A percentile compares a stretch with the other conserved stretches of the same genome.
Conservation (phyloP, 1,140 invertebrate species). For the Chrysopa pallens region DNA sequence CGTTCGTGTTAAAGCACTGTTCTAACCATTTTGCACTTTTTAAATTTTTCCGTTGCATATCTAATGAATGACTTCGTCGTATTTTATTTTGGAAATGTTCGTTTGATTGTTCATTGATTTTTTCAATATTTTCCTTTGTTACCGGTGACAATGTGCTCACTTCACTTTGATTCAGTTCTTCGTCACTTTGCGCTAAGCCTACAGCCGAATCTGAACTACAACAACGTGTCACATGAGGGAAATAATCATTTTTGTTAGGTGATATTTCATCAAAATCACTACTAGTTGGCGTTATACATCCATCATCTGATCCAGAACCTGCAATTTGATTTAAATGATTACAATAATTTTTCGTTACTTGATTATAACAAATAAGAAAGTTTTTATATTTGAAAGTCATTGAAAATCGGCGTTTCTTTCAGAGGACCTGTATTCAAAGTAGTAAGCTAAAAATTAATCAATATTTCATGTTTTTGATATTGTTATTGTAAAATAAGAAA, state of each 20-base stretch:
- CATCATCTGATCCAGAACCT: not conserved
- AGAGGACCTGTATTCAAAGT: not conserved
- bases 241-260: not conserved
- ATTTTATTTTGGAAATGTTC: not conserved
- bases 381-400: not conserved
- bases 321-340: not conserved
- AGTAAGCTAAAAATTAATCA: too few relatives aligned
- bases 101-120: conserved; percentile 1
- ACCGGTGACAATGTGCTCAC: conserved; percentile 1
- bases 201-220: conserved; percentile 33
- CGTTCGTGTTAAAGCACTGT: conserved; percentile 12
- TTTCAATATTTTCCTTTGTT: not conserved
- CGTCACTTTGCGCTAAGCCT: conserved; percentile 25
- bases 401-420: not conserved
- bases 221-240: conserved; percentile 17
- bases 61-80: conserved; percentile 8
- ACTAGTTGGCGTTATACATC: not conserved
- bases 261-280: not conserved
- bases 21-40: not conserved
- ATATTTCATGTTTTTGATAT: too few relatives aligned
- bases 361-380: not conserved
- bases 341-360: not conserved
- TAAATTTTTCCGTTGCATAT: not conserved
- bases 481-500: too few relatives aligned
- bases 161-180: conserved; percentile 22